Evolutionary conservation across 2,113 vertebrate genomes (phyloP).

Genomic region (Scytalopus superciliaris): DNA sequence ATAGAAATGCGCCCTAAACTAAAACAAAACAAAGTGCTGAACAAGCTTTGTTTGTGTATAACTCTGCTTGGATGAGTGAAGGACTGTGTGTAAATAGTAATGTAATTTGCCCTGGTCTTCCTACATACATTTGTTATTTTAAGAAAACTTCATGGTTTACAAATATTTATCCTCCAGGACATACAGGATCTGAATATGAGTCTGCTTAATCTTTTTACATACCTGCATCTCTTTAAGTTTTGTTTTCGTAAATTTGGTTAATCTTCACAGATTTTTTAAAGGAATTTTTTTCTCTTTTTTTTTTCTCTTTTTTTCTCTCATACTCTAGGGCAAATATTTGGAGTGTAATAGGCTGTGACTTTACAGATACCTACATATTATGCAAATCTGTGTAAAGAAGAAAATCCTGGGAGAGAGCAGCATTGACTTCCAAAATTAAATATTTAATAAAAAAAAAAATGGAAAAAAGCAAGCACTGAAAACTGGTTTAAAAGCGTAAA

Average conservation of each 20-base stretch:
- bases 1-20: background rate
- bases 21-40: background rate
- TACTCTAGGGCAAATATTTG: slow-evolving; percentile 48
- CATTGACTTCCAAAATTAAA: slow-evolving; percentile 19
- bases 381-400: slow-evolving; percentile 32
- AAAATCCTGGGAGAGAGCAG: slow-evolving; percentile 47
- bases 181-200: background rate
- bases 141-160: background rate
- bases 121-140: background rate
- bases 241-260: background rate
- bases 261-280: background rate
- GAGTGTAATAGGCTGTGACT: slow-evolving; percentile 65
- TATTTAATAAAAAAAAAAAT: background rate
- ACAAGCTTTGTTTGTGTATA: background rate
- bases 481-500: slow-evolving; percentile 45
- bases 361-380: slow-evolving; percentile 28
- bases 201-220: background rate
- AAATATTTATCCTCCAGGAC: background rate
- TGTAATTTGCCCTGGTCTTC: background rate
- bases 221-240: background rate
- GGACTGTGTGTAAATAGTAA: background rate
- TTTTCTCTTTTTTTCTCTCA: slow-evolving; percentile 40
- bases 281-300: background rate
- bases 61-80: background rate
- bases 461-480: slow-evolving; percentile 68